Evolutionary conservation across 1,140 invertebrate species (phyloP), one percentile per base, ranked within the genome.

Genomic region (Cecropterus lyciades): DNA sequence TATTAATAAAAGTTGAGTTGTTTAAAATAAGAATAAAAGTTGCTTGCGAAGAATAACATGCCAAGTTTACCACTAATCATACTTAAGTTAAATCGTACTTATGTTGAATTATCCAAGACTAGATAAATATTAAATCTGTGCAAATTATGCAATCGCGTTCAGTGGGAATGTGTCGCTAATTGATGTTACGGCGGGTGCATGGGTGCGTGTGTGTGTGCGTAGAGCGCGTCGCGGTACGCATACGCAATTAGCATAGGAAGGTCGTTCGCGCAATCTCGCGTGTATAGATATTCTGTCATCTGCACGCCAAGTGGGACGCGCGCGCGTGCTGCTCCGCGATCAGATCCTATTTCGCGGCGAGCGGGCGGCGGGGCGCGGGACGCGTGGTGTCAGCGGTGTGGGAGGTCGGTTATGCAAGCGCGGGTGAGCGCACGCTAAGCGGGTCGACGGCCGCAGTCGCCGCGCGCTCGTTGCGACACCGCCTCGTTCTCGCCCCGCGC

Each of bases 331-430:
- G 69, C 71, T 73, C 64, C 67, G 68, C 72, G 66, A 73, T 65
- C 71, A 82, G 85, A 87, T 87, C 79, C 85, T 85, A 88, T 86
- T 86, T 86, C 77, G 79, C 72, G 67, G 74, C 51, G 69, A 64
- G 59, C 70, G 70, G 67, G 67, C 62, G 79, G 43, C 69, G 77
- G 80, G 72, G 65, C 73, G 65, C 37, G 62, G 72, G 70, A 75
- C 75, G 74, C 69, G 71, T 72, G 74, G 79, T 79, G 82, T 80
- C 82, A 73, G 72, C 75, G 74, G 79, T 79, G 82, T 81, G 83
- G 80, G 82, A 82, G 84, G 82, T 84, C 79, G 84, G 90, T 92
- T 92, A 93, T 92, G 92, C 91, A 92, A 92, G 89, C 84, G 79
- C 85, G 91, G 89, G 87, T 90, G 87, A 92, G 84, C 84, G 87